Evolutionary conservation across 2,888 invertebrate species (phyloP), one percentile per base, ranked within the genome.

Genomic region (Hyalella azteca): DNA sequence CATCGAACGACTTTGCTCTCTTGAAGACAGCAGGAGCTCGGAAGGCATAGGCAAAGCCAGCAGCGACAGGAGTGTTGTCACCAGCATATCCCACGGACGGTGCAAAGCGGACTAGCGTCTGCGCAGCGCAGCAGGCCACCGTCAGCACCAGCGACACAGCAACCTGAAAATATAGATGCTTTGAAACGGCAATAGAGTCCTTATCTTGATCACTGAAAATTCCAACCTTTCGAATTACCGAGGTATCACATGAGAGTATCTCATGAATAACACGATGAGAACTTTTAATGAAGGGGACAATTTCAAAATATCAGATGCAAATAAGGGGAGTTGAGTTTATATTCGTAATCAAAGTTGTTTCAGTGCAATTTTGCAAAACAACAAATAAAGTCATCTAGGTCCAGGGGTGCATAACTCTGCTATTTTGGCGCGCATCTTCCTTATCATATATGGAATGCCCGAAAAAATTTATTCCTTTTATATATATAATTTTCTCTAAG

Each of bases 11-110:
- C 48, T 32, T 29, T 73, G 77, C 40, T 39, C 59, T 36, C 41
- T 39, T 36, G 48, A 77, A 59, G 26, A 50, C 49, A 22, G 79
- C 79, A n/a, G 82, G 78, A 41, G 80, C 82, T 22, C 80, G 76
- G 82, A 82, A 82, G 79, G 82, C 82, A 77, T 82, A 82, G 82
- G 82, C 82, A 82, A 82, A 82, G 76, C 82, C 82, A 50, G 82
- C 73, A 73, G 82, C 82, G 45, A 82, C 79, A 22, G 80, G 80
- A 59, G 82, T 79, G 75, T 79, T 29, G 78, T 81, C 41, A 78
- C 78, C 82, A 32, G 45, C 36, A 45, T 45, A 41, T 45, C 45
- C 45, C 13, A 41, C 41, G 19, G 26, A 7, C 59, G 82, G 82
- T 49, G 77, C 77, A 77, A 82, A 82, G 73, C 39, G 78, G 26